Base-by-base conservation (phyloP, 2,113 vertebrate species). In the Leptobrachium leishanense region DNA sequence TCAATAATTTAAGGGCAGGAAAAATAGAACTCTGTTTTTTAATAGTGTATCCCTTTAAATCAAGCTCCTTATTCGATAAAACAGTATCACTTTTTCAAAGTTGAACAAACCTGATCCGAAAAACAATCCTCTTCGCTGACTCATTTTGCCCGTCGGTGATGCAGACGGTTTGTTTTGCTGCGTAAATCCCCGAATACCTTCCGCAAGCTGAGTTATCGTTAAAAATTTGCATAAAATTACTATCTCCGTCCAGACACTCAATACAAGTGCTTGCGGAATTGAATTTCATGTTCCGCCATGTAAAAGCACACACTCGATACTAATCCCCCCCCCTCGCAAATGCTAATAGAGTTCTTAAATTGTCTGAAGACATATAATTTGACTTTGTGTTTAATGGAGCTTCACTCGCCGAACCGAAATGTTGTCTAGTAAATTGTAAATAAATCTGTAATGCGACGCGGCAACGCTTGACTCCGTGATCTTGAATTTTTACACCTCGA, bases 371-470 rank as follows among this genome's bases (percentile, higher is more conserved):
- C 62, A 64, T 64, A 20, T 39, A 64, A 64, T 64, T 64, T 64
- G 62, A 64, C 62, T 64, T 59, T 8, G 5, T 64, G 62, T 10
- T 39, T 64, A 64, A 64, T 64, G 62, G 62, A 20, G 62, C 62
- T 4, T 64, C 62, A 31, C 62, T 64, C 39, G 20, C 13, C 2
- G 62, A 39, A 64, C 39, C 6, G 62, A 64, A 64, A 64, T 64
- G 62, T 39, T 76, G 55, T 53, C 76, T 40, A 3, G 76, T 76
- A 55, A 81, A 79, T 42, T 65, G 20, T 77, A 72, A 79, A 77
- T 64, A 64, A 64, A 64, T 39, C 72, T 67, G 11, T 43, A 72
- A 46, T 31, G 4, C 4, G 11, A 0, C 42, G 8, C 0, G 63
- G 2, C 9, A 1, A 2, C 31, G 43, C 44, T 31, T 68, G 0